A percentile compares a stretch with the other conserved stretches of the same genome.
Conservation (phyloP, 2,797 vertebrate species). For the Parambassis ranga region DNA sequence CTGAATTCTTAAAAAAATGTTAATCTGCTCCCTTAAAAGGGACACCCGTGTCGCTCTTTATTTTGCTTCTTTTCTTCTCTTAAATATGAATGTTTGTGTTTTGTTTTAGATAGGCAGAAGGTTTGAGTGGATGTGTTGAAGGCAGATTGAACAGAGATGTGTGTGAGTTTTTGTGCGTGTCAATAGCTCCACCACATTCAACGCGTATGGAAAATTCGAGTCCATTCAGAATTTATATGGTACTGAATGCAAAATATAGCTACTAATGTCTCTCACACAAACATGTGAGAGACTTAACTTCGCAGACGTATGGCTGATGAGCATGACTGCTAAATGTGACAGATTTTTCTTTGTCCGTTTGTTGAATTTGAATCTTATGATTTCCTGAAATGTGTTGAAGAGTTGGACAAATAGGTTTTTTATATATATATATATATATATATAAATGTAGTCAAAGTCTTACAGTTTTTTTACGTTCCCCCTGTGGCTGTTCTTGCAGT, state of each 20-base stretch:
- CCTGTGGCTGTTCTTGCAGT: slow-evolving; percentile 61
- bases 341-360: slow-evolving; percentile 7
- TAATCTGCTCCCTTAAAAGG: not conserved
- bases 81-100: slow-evolving; percentile 30
- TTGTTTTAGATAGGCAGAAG: slow-evolving; percentile 6
- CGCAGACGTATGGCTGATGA: slow-evolving; percentile 43
- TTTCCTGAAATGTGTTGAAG: slow-evolving; percentile 49
- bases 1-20: slow-evolving; percentile 27
- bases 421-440: slow-evolving; percentile 30
- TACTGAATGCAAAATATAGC: slow-evolving; percentile 48
- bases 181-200: slow-evolving; percentile 38
- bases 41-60: not conserved
- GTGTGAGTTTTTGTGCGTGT: not conserved
- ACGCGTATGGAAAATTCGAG: not conserved
- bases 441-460: slow-evolving; percentile 65
- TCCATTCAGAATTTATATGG: slow-evolving; percentile 35
- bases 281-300: slow-evolving; percentile 15
- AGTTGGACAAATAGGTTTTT: slow-evolving; percentile 40
- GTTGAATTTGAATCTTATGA: slow-evolving; percentile 36
- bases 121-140: slow-evolving; percentile 30
- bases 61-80: slow-evolving; percentile 11
- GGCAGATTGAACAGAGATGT: slow-evolving; percentile 52
- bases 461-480: slow-evolving; percentile 62
- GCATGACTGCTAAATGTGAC: slow-evolving; percentile 59
- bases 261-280: slow-evolving; percentile 42